Base-by-base conservation (phyloP, 2,797 vertebrate species). In the Fistularia tabacaria region DNA sequence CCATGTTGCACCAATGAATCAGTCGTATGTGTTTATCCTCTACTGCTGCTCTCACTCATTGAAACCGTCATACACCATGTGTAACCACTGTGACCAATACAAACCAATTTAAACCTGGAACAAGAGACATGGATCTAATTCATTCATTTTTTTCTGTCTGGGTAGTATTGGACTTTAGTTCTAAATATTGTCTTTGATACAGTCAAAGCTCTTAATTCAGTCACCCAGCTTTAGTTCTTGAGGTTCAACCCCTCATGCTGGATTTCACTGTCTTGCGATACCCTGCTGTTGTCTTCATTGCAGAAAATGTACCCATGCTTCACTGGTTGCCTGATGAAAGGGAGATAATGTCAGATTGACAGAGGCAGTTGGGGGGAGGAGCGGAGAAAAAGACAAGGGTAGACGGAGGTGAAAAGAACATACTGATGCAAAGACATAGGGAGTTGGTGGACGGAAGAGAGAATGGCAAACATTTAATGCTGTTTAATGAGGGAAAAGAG, bases 251-350 rank as follows among this genome's bases (percentile, higher is more conserved):
- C 67, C 39, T 41, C 43, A 57, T 69, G 46, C 7, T 38, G 56
- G 40, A 49, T 63, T 69, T 79, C 51, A 54, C 6, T 11, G 58
- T 8, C 37, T 7, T 44, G 6, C 3, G 11, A 56, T 66, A 49
- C 61, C 38, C 62, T 57, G 67, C 60, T 66, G 65, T 52, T 74
- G 58, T 56, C 63, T 67, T 50, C 38, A 12, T 47, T 36, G 52
- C 73, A 62, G 64, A 58, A 67, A 71, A 62, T 66, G 66, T 63
- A 53, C 67, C 13, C 49, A 71, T 57, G 72, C 82, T 75, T 74
- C 69, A 61, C 66, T 71, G 71, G 39, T 49, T 63, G 46, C 47
- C 62, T 80, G 73, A 82, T 80, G 12, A 59, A 62, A 68, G 15
- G 50, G 13, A 59, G 73, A 59, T 43, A 57, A 59, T 69, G 62